These are phyloP conservation scores for Eupithecia subumbrata DNA, from an alignment of 2,888 invertebrate species.

Conservation along the genomic window DNA sequence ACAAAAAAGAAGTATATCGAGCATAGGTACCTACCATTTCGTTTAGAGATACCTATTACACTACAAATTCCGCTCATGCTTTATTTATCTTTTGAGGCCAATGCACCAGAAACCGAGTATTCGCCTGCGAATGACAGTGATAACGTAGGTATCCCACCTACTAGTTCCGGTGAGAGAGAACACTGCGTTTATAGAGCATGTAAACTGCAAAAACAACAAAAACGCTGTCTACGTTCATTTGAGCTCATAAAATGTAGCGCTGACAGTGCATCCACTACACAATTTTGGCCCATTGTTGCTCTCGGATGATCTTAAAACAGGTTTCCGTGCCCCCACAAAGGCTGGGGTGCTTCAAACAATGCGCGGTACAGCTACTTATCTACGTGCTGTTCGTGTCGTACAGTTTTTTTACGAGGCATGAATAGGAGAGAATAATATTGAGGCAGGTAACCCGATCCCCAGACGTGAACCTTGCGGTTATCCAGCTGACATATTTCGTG, in stretches of 20 bases:
- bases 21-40: background rate
- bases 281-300: constrained; percentile 58
- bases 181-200: constrained; percentile 24
- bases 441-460: constrained; percentile 65
- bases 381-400: constrained; percentile 53
- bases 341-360: constrained; percentile 60
- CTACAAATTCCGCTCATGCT: constrained; percentile 53
- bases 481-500: constrained; percentile 59
- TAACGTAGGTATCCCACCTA: constrained; percentile 69
- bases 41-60: constrained; percentile 38
- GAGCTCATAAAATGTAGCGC: constrained; percentile 41
- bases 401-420: constrained; percentile 58
- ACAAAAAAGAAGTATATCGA: background rate
- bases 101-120: constrained; percentile 61
- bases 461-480: constrained; percentile 60
- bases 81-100: constrained; percentile 69
- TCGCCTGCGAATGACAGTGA: constrained; percentile 60
- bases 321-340: constrained; percentile 65
- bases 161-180: constrained; percentile 44
- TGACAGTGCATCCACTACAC: constrained; percentile 45
- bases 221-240: constrained; percentile 20
- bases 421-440: constrained; percentile 65
- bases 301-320: constrained; percentile 62
- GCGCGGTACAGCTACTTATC: constrained; percentile 55
- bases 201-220: constrained; percentile 21